Conservation (phyloP, 2,113 vertebrate genomes). For the Butastur rufipennis region DNA sequence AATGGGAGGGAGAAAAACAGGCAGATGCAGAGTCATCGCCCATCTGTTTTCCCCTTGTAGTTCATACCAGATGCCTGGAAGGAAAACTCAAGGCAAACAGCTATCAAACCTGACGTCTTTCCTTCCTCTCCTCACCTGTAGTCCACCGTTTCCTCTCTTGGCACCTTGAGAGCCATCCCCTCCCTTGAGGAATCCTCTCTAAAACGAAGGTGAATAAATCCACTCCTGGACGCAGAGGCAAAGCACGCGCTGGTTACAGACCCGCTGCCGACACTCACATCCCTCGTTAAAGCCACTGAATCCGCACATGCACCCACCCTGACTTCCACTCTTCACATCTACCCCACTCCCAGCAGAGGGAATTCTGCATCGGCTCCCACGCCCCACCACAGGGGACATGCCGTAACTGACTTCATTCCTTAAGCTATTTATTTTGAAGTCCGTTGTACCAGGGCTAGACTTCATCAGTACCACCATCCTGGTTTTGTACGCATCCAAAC, state of each 20-base stretch:
- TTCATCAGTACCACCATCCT: not conserved
- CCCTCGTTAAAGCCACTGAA: not conserved
- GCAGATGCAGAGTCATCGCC: not conserved
- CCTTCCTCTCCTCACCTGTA: not conserved
- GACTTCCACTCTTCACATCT: not conserved
- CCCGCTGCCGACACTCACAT: fast-evolving
- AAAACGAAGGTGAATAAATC: not conserved
- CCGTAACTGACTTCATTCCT: not conserved
- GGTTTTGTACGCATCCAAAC: not conserved
- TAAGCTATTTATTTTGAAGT: not conserved
- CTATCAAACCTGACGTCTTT: not conserved
- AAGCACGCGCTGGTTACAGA: not conserved
- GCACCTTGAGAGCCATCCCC: not conserved
- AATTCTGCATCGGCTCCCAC: not conserved
- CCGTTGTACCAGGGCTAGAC: not conserved
- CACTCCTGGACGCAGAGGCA: not conserved
- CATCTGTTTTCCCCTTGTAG: not conserved
- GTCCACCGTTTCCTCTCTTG: not conserved
- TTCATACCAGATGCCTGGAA: not conserved
- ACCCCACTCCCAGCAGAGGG: not conserved
- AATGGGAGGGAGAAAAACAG: not conserved
- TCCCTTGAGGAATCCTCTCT: not conserved
- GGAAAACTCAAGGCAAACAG: not conserved
- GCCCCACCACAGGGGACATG: not conserved
- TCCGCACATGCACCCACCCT: fast-evolving